These are phyloP conservation scores for Galendromus occidentalis DNA, from an alignment of 1,140 invertebrate genomes.

Conservation along the genomic window DNA sequence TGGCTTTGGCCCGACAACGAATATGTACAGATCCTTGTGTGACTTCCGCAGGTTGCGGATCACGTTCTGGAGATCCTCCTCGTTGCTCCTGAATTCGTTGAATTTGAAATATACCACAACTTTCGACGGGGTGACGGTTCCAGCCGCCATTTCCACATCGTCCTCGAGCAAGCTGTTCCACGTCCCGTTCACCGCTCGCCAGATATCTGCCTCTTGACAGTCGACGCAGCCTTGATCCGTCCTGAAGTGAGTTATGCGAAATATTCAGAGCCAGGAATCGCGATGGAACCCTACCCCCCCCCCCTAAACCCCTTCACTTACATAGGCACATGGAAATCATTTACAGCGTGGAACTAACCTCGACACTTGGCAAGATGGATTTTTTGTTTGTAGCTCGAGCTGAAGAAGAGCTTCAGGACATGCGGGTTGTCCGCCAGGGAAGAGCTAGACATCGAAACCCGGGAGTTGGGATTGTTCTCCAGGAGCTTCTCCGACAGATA, in stretches of 20 bases:
- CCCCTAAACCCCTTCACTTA: no score
- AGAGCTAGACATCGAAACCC: not conserved
- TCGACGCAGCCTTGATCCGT: not conserved
- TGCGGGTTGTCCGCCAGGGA: not conserved
- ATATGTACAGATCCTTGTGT: not conserved
- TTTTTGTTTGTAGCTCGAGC: not conserved
- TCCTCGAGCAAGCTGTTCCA: constrained; percentile 4
- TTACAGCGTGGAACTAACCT: no score
- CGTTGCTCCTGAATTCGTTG: constrained; percentile 1
- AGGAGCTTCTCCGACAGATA: not conserved
- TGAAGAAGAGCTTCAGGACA: not conserved
- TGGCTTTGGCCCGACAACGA: not conserved
- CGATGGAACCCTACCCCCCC: no score
- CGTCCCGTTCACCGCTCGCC: not conserved
- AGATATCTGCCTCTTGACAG: not conserved
- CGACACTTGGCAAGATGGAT: not conserved
- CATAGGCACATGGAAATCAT: no score
- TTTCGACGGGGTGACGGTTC: not conserved
- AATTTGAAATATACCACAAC: constrained; percentile 7
- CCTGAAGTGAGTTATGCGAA: no score
- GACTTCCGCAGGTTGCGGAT: not conserved
- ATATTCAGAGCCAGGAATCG: no score
- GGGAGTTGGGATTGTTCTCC: not conserved
- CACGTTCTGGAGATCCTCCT: constrained; percentile 3
- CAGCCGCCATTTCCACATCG: not conserved